Evolutionary conservation across 2,888 invertebrate genomes (phyloP).

Genomic region (Agriopis marginaria): DNA sequence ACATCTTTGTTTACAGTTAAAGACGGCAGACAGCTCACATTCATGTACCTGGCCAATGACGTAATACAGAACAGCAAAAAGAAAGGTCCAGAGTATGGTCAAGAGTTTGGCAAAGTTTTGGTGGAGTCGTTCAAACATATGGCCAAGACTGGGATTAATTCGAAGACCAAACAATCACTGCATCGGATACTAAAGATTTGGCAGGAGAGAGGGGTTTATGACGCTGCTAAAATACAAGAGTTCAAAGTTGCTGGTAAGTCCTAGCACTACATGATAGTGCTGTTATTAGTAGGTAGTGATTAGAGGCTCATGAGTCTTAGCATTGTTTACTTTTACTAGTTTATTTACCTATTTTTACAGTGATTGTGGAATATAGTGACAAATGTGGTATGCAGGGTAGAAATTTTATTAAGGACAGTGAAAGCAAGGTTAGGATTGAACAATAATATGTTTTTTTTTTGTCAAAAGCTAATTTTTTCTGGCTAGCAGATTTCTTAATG

Average conservation of each 20-base stretch:
- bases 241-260: conserved; percentile 88
- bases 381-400: background rate
- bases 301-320: background rate
- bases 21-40: conserved; percentile 94
- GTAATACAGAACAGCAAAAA: conserved; percentile 99
- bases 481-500: too few relatives aligned
- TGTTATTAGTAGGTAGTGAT: background rate
- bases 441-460: too few relatives aligned
- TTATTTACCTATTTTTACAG: conserved; percentile 5
- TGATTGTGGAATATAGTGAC: conserved; percentile 1
- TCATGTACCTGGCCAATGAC: conserved; percentile 99
- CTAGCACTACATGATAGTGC: background rate
- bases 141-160: conserved; percentile 90
- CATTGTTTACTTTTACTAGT: background rate
- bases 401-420: too few relatives aligned
- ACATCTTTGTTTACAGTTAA: conserved; percentile 87
- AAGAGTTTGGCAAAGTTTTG: conserved; percentile 93
- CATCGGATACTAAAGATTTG: conserved; percentile 95
- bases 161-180: conserved; percentile 93
- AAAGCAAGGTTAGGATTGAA: too few relatives aligned
- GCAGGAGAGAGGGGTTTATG: conserved; percentile 97
- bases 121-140: conserved; percentile 95
- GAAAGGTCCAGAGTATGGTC: conserved; percentile 97
- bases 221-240: conserved; percentile 91
- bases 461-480: too few relatives aligned